phyloP scores from a whole-genome alignment of 2,888 invertebrate genomes.

The Odontocerum albicorne region DNA sequence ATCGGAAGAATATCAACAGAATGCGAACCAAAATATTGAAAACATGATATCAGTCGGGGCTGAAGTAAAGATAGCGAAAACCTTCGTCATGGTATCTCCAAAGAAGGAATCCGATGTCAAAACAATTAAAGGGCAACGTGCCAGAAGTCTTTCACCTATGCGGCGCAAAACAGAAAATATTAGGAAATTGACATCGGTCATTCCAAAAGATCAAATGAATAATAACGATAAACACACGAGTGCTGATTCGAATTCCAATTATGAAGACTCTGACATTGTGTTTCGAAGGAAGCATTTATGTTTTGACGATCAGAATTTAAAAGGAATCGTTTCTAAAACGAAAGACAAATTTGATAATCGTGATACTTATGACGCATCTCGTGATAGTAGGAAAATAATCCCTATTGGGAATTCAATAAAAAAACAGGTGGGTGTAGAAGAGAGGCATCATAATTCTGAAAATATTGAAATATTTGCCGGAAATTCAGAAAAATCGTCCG shows the following conservation, averaged over 20 bases:
- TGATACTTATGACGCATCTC: too few relatives aligned
- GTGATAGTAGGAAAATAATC: too few relatives aligned
- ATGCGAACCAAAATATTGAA: too few relatives aligned
- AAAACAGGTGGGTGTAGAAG: too few relatives aligned
- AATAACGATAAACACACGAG: background rate
- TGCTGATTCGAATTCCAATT: background rate
- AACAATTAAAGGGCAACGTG: constrained; percentile 51
- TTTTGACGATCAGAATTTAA: too few relatives aligned
- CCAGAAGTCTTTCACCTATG: constrained; percentile 49
- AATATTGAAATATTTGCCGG: constrained; percentile 33
- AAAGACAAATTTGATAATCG: too few relatives aligned
- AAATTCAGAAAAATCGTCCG: constrained; percentile 28
- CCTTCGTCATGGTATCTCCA: constrained; percentile 52
- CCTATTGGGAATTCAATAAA: too few relatives aligned
- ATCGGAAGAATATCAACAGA: too few relatives aligned
- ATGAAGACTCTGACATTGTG: background rate
- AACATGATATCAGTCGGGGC: constrained; percentile 48
- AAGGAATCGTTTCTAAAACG: too few relatives aligned
- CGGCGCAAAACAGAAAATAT: background rate
- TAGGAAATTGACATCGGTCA: background rate
- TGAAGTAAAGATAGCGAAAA: constrained; percentile 54
- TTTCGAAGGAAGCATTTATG: too few relatives aligned
- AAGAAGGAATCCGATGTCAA: constrained; percentile 55
- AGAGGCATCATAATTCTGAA: background rate
- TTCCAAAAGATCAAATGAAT: background rate